Evolutionary conservation across 2,888 invertebrate species (phyloP), one percentile per base, ranked within the genome.

Genomic region (Caenorhabditis zanzibari): DNA sequence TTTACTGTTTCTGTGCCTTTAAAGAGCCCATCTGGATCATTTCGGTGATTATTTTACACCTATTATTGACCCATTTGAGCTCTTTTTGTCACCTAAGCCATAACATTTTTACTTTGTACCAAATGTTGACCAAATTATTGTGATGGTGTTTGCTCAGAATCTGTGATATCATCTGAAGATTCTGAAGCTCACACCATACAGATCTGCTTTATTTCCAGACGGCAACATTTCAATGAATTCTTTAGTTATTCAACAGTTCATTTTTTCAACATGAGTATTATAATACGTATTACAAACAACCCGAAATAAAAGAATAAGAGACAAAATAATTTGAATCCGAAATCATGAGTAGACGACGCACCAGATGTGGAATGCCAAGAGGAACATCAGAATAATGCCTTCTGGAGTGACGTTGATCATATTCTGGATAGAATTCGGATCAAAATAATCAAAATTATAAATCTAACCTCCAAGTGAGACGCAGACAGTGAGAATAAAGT

Each of bases 321-420:
- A 56, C 19, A 32, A 24, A n/a, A 44, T 10, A 44, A 47, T n/a
- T 47, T 12, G 47, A 19, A 47, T 19, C 19, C 4, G 7, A 6
- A 47, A 47, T 72, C 35, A 80, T 4, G 80, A 80, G 44, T 84
- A 84, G 52, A 75, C 71, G 35, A 84, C 49, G 24, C 83, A 84
- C 83, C 83, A 84, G 32, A 84, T 76, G 52, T 84, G 83, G 26
- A 84, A 84, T 16, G 66, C 83, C 22, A 84, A 28, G 4, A 84
- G 72, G 24, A 84, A 84, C 64, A 80, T 61, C 14, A 84, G 71
- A 38, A 84, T 84, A 7, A 80, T 72, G 12, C 75, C 76, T 72
- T 84, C 83, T 44, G 83, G 83, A 35, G 83, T 84, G n/a, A 84
- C 58, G 59, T 84, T 80, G 58, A 84, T 84, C 83, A 84, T 84